Conservation (phyloP, 2,888 invertebrate genomes). For the Pristionchus entomophagus region DNA sequence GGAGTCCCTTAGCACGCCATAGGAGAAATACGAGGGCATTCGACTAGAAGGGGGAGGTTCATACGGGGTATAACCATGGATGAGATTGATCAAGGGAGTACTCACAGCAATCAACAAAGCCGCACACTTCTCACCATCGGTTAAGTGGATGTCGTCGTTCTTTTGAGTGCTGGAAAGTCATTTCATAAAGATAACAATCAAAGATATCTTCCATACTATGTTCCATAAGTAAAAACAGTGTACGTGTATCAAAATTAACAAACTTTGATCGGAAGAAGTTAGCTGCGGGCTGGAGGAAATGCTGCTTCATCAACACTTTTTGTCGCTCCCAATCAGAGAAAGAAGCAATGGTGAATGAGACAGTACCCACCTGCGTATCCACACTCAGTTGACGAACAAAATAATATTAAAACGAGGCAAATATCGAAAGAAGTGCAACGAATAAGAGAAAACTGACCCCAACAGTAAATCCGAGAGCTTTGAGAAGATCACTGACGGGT, state of each 20-base stretch:
- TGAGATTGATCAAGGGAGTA: constrained; percentile 44
- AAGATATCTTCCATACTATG: no score
- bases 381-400: background rate
- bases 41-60: no score
- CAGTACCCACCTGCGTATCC: constrained; percentile 15
- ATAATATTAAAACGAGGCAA: background rate
- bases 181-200: background rate
- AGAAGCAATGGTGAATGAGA: constrained; percentile 18
- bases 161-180: background rate
- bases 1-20: constrained; percentile 65
- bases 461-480: constrained; percentile 62
- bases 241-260: background rate
- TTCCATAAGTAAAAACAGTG: no score
- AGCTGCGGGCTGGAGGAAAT: background rate
- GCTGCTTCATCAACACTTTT: background rate
- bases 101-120: constrained; percentile 53
- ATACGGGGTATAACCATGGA: no score
- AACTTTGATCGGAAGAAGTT: background rate
- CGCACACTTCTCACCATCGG: constrained; percentile 60
- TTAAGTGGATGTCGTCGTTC: constrained; percentile 49
- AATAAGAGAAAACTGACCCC: constrained; percentile 52
- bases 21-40: constrained; percentile 58
- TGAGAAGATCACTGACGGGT: constrained; percentile 58
- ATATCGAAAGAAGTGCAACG: background rate
- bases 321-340: constrained; percentile 29